Conservation (phyloP, 1,140 invertebrate genomes). For the Chironomus tepperi region DNA sequence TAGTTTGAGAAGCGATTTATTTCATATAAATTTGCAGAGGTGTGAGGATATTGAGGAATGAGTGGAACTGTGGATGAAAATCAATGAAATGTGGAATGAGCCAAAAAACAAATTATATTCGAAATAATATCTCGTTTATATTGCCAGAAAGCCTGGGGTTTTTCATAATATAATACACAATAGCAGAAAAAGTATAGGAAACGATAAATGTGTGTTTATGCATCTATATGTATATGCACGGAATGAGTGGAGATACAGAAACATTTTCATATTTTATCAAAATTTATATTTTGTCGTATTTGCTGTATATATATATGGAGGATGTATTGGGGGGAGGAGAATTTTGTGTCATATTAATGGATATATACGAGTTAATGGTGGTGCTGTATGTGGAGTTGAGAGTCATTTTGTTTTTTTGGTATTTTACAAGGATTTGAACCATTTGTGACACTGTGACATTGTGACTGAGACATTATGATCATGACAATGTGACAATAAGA, state of each 20-base stretch:
- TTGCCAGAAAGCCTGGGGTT: constrained; percentile 20
- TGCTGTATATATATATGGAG: neutral
- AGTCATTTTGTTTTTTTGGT: neutral
- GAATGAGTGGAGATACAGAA: neutral
- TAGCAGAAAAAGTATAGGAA: neutral
- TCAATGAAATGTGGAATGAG: neutral
- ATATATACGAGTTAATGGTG: neutral
- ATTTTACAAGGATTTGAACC: too few species aligned
- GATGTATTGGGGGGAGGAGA: neutral
- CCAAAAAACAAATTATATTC: constrained; percentile 21
- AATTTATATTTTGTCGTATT: constrained; percentile 22
- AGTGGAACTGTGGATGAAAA: neutral
- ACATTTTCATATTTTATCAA: constrained; percentile 18
- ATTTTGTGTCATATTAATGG: neutral
- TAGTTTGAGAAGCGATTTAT: too few species aligned
- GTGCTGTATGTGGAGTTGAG: neutral
- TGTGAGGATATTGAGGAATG: neutral
- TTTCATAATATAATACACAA: constrained; percentile 16
- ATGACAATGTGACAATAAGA: too few species aligned
- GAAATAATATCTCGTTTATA: constrained; percentile 10
- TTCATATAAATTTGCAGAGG: too few species aligned
- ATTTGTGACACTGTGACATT: too few species aligned
- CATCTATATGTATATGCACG: neutral
- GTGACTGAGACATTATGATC: too few species aligned
- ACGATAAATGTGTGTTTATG: neutral